Evolutionary conservation across 2,797 vertebrate genomes (phyloP).

Genomic region (Acanthis flammea): DNA sequence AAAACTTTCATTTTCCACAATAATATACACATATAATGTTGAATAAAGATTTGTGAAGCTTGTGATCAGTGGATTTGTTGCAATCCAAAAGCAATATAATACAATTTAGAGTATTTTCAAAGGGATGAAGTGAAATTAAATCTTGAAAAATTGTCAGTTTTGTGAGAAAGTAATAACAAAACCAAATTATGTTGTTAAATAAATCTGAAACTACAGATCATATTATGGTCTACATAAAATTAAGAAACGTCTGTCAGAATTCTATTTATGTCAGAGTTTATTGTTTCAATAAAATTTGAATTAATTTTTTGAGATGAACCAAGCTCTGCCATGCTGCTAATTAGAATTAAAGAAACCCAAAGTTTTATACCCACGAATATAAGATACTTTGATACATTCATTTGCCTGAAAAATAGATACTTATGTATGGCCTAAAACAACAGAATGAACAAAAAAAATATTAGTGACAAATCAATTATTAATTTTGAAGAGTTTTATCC

Average conservation of each 20-base stretch:
- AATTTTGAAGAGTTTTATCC: background rate
- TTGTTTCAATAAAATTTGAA: background rate
- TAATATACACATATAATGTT: background rate
- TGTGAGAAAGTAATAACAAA: background rate
- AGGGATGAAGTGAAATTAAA: background rate
- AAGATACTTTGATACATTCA: too few relatives aligned
- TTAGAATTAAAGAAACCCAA: background rate
- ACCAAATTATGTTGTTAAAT: background rate
- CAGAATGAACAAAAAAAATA: background rate
- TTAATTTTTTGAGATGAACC: background rate
- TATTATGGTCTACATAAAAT: background rate
- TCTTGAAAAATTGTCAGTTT: background rate
- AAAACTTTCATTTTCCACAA: background rate
- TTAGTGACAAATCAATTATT: background rate
- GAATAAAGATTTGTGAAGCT: background rate
- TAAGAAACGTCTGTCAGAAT: background rate
- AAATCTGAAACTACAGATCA: background rate
- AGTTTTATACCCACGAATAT: background rate
- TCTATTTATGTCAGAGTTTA: background rate
- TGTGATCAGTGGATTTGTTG: background rate
- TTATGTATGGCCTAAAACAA: background rate
- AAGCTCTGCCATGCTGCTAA: background rate
- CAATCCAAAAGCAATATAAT: background rate
- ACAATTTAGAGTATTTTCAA: background rate
- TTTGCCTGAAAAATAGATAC: background rate